Evolutionary conservation across 1,140 invertebrate species (phyloP), one percentile per base, ranked within the genome.

Genomic region (Pemphigus obesinymphae): DNA sequence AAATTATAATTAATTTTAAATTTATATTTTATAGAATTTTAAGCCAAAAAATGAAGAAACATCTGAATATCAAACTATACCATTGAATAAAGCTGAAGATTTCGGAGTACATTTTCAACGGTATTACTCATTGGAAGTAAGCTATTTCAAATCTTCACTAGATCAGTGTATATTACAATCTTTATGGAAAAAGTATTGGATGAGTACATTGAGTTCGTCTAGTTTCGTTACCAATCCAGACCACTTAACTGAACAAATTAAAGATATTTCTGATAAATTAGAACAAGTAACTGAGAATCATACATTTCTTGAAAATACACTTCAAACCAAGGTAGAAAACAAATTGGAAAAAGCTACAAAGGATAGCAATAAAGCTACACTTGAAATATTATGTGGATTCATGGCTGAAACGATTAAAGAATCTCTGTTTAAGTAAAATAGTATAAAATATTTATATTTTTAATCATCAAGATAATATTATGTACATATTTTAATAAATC

Each of bases 101-200:
- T 99, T 99, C 91, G 98, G 98, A 68, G 98, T 99, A 8, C 98
- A 99, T 86, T 99, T 97, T 88, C 99, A 99, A 88, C 96, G 97
- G 86, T 99, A 99, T 87, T 99, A 99, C 88, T 95, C 97, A 0
- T 88, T 99, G 70, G 98, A 99, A 86, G 96, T 99, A 2, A 94
- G 96, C 6, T 99, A 99, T 87, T 99, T 99, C 86, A 99, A 99
- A 87, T 99, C 97, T 0, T 91, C 94, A 0, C 87, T 99, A 37
- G 98, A 99, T 88, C 90, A 94, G 83, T 91, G 95, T 84, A 89
- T 99, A 40, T 88, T 99, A 5, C 97, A 99, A 88, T 98, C 96
- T 0, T 88, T 99, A 40, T 99, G 98, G 97, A 99, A 99, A 87
- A 98, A 99, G 86, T 99, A 99, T 86, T 99, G 98, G 98, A 96